Evolutionary conservation across 2,113 vertebrate species (phyloP), one percentile per base, ranked within the genome.

Genomic region (Marcusenius ussheri): DNA sequence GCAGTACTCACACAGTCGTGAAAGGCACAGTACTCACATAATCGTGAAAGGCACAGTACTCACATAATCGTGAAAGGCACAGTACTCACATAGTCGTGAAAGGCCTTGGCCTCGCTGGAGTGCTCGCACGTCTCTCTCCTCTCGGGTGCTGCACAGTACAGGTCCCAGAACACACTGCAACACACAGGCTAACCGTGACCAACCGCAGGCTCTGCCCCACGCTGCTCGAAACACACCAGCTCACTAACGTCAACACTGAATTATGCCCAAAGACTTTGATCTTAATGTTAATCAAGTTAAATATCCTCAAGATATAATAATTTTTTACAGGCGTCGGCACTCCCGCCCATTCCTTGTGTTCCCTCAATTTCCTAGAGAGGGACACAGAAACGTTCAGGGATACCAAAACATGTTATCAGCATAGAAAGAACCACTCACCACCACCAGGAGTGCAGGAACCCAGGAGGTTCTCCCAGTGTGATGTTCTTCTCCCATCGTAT

Each of bases 401-500:
- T 42, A 80, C 35, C 17, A 42, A 42, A 80, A n/a, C 21, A 84
- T 4, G 9, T 6, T 84, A 84, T 21, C 11, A 47, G 42, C 83
- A 17, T 24, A 53, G 31, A 35, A n/a, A 31, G 49, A 53, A 35
- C 6, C 15, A 5, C 97, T 96, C 94, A 97, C 97, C 97, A 97
- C 97, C 97, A 97, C 97, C 97, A 97, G 92, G 97, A 97, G 92
- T 97, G 97, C 92, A 97, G 94, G 93, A 97, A 97, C 96, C 97
- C 97, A 70, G 97, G 97, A 90, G 97, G 97, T 80, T 97, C 97
- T 88, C 97, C 97, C 93, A 97, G 93, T 7, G 96, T 97, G 94
- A 97, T 97, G 93, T 97, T 97, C 96, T 97, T 97, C 96, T 97
- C 97, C 97, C 97, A 97, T 97, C 97, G 96, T 97, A 97, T 97